These are phyloP conservation scores for Ctenosaura bakeri DNA, from an alignment of 2,797 vertebrate species.

Conservation along the genomic window DNA sequence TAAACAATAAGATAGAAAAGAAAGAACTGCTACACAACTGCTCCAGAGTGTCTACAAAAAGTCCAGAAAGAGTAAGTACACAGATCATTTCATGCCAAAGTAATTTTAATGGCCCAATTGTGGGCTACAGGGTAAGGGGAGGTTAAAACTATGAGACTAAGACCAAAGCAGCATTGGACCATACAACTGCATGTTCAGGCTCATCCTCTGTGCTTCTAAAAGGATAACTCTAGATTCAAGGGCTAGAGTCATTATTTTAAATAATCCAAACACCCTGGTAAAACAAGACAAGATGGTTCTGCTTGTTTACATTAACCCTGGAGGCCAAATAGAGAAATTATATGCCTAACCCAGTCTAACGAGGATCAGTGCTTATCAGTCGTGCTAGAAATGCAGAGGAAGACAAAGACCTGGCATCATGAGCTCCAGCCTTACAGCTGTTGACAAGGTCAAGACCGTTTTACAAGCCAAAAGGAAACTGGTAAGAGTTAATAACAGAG, in stretches of 20 bases:
- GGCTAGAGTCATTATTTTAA: neutral
- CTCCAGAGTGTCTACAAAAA: neutral
- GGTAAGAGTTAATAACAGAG: constrained; percentile 52
- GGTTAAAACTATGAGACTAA: too few species aligned
- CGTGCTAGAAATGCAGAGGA: neutral
- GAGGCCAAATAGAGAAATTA: neutral
- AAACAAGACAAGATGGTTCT: neutral
- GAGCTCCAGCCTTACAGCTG: constrained; percentile 13
- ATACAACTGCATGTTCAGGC: neutral
- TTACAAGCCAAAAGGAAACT: constrained; percentile 67
- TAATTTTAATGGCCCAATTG: too few species aligned
- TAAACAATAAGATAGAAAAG: neutral
- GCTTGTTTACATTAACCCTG: neutral
- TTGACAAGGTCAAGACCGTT: constrained; percentile 57
- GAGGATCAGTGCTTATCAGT: neutral
- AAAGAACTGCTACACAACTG: neutral
- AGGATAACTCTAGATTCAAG: neutral
- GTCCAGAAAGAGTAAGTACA: neutral
- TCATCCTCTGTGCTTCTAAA: neutral
- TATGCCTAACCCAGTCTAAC: neutral
- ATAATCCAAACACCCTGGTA: neutral
- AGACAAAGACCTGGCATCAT: neutral
- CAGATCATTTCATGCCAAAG: too few species aligned
- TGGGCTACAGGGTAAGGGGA: too few species aligned
- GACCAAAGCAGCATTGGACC: neutral